phyloP scores from a whole-genome alignment of 2,797 vertebrate species.

The Uromys caudimaculatus region DNA sequence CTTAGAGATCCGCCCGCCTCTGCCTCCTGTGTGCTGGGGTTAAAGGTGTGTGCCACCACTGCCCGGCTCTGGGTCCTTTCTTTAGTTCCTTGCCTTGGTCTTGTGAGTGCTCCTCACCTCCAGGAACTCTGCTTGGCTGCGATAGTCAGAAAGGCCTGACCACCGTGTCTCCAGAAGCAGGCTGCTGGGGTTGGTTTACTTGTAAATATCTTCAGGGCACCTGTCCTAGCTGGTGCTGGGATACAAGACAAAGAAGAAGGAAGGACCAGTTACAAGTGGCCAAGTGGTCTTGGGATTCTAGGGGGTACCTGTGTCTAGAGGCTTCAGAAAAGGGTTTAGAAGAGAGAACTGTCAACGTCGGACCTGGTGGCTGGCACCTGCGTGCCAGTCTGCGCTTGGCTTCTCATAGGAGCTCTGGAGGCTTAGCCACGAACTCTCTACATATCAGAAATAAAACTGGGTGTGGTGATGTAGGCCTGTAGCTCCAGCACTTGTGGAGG shows the following conservation, averaged over 20 bases:
- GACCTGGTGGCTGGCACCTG: neutral
- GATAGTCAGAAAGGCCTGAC: neutral
- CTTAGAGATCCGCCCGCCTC: neutral
- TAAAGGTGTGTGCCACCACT: neutral
- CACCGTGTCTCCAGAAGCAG: neutral
- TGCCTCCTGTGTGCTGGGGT: neutral
- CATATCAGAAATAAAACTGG: neutral
- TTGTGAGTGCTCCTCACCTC: neutral
- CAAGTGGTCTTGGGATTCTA: neutral
- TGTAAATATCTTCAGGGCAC: neutral
- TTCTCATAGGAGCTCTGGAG: neutral
- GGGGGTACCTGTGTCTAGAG: too few relatives aligned
- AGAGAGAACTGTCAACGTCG: neutral
- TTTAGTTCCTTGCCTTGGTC: neutral
- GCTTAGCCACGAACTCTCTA: rapidly evolving
- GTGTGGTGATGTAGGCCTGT: neutral
- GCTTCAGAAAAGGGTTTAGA: neutral
- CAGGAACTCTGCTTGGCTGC: rapidly evolving
- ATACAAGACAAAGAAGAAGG: neutral
- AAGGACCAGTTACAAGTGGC: neutral
- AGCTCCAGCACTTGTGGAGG: neutral
- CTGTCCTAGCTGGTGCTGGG: neutral
- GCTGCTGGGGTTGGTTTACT: too few relatives aligned
- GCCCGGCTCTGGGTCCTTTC: neutral
- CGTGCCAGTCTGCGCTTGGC: rapidly evolving